Conservation (phyloP, 2,888 invertebrate genomes). For the Volucella inflata region DNA sequence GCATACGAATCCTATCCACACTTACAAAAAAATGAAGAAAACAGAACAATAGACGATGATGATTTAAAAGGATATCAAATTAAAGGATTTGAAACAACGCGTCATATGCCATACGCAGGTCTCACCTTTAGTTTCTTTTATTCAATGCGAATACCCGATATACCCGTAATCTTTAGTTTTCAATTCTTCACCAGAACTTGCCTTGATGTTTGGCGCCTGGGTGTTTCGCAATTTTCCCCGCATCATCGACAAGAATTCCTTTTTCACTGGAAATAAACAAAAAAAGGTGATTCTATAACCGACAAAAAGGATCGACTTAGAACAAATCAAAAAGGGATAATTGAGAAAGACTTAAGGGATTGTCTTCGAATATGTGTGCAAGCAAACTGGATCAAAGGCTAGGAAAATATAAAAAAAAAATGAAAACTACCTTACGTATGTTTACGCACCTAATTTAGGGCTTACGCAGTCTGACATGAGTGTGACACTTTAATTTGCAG, state of each 20-base stretch:
- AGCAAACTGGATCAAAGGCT: background rate
- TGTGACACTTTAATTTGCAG: constrained; percentile 67
- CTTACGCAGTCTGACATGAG: constrained; percentile 60
- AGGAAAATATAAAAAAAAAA: background rate
- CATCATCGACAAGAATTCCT: constrained; percentile 39
- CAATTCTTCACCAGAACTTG: constrained; percentile 42
- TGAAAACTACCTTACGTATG: constrained; percentile 37
- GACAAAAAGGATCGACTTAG: constrained; percentile 41
- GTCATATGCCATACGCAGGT: constrained; percentile 72
- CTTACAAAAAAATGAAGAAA: constrained; percentile 11
- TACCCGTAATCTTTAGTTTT: constrained; percentile 45
- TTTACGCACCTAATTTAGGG: constrained; percentile 60
- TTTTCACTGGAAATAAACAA: constrained; percentile 42
- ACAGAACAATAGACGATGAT: constrained; percentile 65
- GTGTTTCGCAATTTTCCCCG: constrained; percentile 76
- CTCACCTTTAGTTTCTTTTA: constrained; percentile 34
- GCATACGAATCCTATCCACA: background rate
- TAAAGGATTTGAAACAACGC: constrained; percentile 77
- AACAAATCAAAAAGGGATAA: constrained; percentile 56
- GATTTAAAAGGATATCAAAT: constrained; percentile 76
- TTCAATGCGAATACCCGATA: constrained; percentile 43
- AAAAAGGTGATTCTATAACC: constrained; percentile 36
- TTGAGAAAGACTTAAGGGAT: constrained; percentile 63
- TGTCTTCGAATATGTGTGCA: background rate
- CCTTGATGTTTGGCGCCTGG: constrained; percentile 75